Conservation (phyloP, 2,113 vertebrate species). For the Tauraco erythrolophus region DNA sequence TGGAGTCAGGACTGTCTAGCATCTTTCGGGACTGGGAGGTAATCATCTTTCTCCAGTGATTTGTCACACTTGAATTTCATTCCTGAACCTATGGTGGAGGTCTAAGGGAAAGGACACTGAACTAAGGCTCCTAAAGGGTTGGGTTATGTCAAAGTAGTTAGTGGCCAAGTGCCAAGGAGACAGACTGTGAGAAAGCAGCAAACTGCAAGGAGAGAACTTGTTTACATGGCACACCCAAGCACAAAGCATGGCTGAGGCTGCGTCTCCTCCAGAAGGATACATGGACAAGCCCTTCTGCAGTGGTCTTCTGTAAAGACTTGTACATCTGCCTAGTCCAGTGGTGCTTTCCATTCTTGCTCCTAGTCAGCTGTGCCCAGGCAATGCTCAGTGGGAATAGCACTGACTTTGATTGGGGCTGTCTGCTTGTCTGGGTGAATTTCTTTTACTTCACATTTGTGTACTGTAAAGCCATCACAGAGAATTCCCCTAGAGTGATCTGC, state of each 20-base stretch:
- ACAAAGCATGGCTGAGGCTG: not conserved
- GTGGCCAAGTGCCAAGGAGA: not conserved
- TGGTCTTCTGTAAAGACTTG: not conserved
- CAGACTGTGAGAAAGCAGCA: not conserved
- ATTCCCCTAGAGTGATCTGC: not conserved
- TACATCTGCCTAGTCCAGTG: not conserved
- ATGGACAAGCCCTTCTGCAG: not conserved
- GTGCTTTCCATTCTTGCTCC: not conserved
- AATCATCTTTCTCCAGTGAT: not conserved
- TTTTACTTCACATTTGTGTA: not conserved
- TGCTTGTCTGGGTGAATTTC: not conserved
- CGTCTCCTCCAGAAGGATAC: not conserved
- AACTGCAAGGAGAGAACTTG: not conserved
- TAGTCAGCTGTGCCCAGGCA: not conserved
- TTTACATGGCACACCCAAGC: not conserved
- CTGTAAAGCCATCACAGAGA: not conserved
- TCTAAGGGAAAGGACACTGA: not conserved
- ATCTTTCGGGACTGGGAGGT: not conserved
- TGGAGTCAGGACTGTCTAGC: not conserved
- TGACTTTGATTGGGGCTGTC: not conserved
- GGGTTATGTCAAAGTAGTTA: fast-evolving
- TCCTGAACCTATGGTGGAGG: not conserved
- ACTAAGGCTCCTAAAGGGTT: not conserved
- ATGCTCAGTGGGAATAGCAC: too few species aligned
- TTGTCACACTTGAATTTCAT: not conserved